Evolutionary conservation across 2,888 invertebrate genomes (phyloP).

Genomic region (Chymomyza amoena): DNA sequence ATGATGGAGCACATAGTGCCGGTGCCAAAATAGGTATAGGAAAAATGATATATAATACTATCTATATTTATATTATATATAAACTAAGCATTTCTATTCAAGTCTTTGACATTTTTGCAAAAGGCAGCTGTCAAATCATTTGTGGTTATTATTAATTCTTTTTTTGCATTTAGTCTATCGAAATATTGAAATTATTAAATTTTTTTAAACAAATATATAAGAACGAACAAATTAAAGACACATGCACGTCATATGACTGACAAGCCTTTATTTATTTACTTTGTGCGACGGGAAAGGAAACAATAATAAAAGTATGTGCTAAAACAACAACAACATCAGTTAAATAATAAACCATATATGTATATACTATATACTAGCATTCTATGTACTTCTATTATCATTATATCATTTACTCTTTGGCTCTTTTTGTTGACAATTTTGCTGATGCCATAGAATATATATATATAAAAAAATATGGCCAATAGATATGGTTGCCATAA

Average conservation of each 20-base stretch:
- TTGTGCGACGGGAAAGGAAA: conserved; percentile 1
- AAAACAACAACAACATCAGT: conserved; percentile 18
- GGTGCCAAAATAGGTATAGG: neutral
- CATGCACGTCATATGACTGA: conserved; percentile 10
- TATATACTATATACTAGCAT: conserved; percentile 49
- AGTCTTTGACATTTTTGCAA: neutral
- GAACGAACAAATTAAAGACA: neutral
- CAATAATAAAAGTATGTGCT: conserved; percentile 6
- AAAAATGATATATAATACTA: neutral
- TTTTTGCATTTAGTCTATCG: neutral
- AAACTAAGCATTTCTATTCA: neutral
- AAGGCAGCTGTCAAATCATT: neutral
- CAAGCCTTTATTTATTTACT: conserved; percentile 49
- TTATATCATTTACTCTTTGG: conserved; percentile 20
- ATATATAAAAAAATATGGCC: conserved; percentile 37
- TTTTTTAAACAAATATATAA: neutral
- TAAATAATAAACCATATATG: conserved; percentile 35
- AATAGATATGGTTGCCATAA: conserved; percentile 34
- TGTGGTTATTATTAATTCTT: neutral
- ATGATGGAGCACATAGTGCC: neutral
- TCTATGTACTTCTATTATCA: conserved; percentile 58
- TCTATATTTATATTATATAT: neutral
- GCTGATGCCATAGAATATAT: conserved; percentile 21
- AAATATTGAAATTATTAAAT: neutral
- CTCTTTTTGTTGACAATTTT: conserved; percentile 53